Evolutionary conservation across 2,888 invertebrate genomes (phyloP).

Genomic region (Elaeidobius kamerunicus): DNA sequence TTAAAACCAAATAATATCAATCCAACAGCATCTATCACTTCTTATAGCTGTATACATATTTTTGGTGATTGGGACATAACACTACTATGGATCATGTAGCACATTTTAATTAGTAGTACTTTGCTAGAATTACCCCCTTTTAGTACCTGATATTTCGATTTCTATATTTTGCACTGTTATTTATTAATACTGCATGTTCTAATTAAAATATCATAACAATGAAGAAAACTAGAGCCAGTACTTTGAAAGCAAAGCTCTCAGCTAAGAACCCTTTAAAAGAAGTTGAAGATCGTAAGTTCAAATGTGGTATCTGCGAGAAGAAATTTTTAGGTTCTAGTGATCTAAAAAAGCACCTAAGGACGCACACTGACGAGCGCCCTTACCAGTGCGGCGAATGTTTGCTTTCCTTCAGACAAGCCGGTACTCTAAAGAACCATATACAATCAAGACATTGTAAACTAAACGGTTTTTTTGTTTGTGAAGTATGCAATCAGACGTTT

Average conservation of each 20-base stretch:
- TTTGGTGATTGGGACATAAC: conserved; percentile 44
- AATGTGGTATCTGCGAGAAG: conserved; percentile 64
- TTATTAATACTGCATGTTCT: conserved; percentile 5
- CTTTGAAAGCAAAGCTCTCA: neutral
- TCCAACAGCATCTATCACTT: conserved; percentile 28
- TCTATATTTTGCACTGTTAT: neutral
- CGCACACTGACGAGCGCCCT: conserved; percentile 64
- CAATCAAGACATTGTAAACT: conserved; percentile 54
- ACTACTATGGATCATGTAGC: conserved; percentile 9
- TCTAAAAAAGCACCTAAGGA: conserved; percentile 63
- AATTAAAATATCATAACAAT: conserved; percentile 3
- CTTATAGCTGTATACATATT: neutral
- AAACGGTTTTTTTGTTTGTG: conserved; percentile 60
- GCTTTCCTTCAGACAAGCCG: conserved; percentile 61
- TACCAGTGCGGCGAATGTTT: conserved; percentile 62
- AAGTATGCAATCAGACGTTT: conserved; percentile 73
- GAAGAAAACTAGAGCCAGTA: conserved; percentile 3
- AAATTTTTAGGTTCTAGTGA: conserved; percentile 63
- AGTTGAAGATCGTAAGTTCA: conserved; percentile 47
- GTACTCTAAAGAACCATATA: conserved; percentile 64
- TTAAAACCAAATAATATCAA: conserved; percentile 5
- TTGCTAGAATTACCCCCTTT: conserved; percentile 2
- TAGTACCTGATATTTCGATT: conserved; percentile 7
- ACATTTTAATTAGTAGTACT: conserved; percentile 3
- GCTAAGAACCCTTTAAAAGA: conserved; percentile 5